Evolutionary conservation across 2,113 vertebrate genomes (phyloP), one percentile per base, ranked within the genome.

Genomic region (Amphiprion ocellaris): DNA sequence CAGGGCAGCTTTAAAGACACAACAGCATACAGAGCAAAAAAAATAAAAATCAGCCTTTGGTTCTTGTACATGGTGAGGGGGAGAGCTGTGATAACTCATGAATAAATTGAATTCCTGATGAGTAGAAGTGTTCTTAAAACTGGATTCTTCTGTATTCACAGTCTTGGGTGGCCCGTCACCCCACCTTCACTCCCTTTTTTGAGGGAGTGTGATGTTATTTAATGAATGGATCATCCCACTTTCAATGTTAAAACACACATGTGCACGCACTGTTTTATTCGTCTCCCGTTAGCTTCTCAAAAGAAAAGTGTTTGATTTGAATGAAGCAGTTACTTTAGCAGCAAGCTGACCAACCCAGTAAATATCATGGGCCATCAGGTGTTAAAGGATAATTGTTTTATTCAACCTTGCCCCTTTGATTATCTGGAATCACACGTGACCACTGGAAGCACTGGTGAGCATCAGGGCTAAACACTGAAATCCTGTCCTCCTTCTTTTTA

Each of bases 291-390:
- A 63, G 67, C 37, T 56, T 68, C 54, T 62, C 39, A 49, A 39
- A 58, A 58, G 15, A 46, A 80, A 64, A 37, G 39, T 9, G 50
- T 75, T 65, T 59, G 41, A 52, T 61, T 61, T 49, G 39, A 53
- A 26, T 74, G 60, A 75, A 80, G 54, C 72, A 56, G 61, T 54
- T 50, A 71, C 46, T 61, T 39, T 59, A 87, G 74, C 82, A 87
- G 85, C 88, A 83, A 69, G 46, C 69, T 30, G 58, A 69, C 46
- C 49, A 17, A 81, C 33, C 62, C 60, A 70, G 55, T 56, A 19
- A 21, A 60, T 39, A 23, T 6, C 11, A 67, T 17, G 41, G 41
- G 28, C n/a, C 14, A 5, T 44, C 16, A 15, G 28, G 56, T 41
- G 39, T 15, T 39, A 23, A 63, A 77, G 46, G 60, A 72, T 6